Percentiles rank a stretch among this genome's conserved stretches.
Conservation (phyloP, 1,140 invertebrate genomes). For the Phocides pigmalion region DNA sequence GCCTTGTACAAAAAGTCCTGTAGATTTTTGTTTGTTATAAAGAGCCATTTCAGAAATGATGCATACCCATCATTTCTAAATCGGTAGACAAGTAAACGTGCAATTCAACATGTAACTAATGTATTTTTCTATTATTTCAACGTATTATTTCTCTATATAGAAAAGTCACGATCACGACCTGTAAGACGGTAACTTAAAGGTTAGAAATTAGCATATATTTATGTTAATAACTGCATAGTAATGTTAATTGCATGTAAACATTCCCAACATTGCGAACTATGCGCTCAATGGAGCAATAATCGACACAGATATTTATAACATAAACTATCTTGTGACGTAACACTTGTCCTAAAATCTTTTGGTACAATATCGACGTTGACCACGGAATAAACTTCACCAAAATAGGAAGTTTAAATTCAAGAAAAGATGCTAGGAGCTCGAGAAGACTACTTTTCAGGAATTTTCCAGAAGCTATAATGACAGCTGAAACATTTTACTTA, state of each 20-base stretch:
- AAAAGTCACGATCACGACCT: conserved; percentile 19
- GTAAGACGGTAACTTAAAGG: conserved; percentile 14
- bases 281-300: too few relatives aligned
- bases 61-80: too few relatives aligned
- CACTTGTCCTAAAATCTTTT: neutral
- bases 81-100: neutral
- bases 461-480: too few relatives aligned
- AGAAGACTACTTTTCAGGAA: too few relatives aligned
- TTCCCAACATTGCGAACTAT: neutral
- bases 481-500: too few relatives aligned
- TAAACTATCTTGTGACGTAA: too few relatives aligned
- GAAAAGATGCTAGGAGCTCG: too few relatives aligned
- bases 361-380: neutral
- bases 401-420: too few relatives aligned
- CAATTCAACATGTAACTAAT: neutral
- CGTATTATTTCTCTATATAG: conserved; percentile 1
- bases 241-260: neutral
- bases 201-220: conserved; percentile 22
- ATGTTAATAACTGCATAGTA: conserved; percentile 3
- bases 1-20: neutral
- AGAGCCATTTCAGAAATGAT: too few relatives aligned
- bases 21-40: too few relatives aligned
- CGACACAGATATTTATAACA: neutral
- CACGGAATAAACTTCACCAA: too few relatives aligned
- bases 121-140: conserved; percentile 9